Evolutionary conservation across 2,797 vertebrate genomes (phyloP).

Genomic region (Rallus crepitans): DNA sequence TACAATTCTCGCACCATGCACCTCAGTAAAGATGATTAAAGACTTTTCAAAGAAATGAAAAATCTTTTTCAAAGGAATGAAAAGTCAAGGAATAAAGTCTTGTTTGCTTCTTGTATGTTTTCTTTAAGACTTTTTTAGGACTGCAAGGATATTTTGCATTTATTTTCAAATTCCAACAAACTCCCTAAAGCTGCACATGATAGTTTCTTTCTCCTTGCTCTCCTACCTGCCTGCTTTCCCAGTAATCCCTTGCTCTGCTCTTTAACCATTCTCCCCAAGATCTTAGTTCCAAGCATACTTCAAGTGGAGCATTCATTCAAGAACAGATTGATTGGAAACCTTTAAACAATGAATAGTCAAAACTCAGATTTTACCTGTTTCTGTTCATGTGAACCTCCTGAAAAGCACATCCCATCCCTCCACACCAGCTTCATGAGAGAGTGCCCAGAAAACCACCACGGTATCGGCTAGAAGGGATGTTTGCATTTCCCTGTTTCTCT

Average conservation of each 20-base stretch:
- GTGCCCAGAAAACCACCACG: not conserved
- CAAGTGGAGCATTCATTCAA: not conserved
- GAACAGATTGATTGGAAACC: rapidly evolving
- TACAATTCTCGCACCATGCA: not conserved
- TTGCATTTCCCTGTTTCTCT: not conserved
- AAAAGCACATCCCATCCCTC: not conserved
- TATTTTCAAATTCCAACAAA: not conserved
- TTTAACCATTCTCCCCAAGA: not conserved
- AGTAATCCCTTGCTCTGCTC: not conserved
- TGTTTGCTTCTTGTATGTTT: not conserved
- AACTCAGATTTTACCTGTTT: not conserved
- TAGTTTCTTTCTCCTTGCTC: not conserved
- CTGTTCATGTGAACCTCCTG: not conserved
- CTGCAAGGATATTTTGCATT: not conserved
- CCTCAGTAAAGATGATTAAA: not conserved
- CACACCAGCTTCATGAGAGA: not conserved
- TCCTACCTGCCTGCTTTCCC: not conserved
- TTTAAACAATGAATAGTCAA: not conserved
- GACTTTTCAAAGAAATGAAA: not conserved
- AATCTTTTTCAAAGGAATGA: not conserved
- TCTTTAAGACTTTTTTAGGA: not conserved
- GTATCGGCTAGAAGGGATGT: not conserved
- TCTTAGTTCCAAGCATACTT: not conserved
- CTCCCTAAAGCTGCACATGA: rapidly evolving
- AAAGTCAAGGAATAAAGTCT: not conserved